A percentile compares a stretch with the other conserved stretches of the same genome.
These are phyloP conservation scores for Siniperca undulata DNA, from an alignment of 2,797 vertebrate species.

Conservation along the genomic window DNA sequence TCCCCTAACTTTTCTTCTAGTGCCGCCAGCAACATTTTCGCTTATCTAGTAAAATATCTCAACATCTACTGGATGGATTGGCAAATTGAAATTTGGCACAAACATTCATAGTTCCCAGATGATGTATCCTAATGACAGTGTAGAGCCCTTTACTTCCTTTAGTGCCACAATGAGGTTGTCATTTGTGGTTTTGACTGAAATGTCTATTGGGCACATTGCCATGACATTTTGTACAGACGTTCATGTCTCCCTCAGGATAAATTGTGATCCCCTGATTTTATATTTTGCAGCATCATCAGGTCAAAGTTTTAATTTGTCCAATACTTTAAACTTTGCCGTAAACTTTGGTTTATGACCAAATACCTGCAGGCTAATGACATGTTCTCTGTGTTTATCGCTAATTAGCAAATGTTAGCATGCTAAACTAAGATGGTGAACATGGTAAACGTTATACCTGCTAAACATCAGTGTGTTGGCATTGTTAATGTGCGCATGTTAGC, in stretches of 20 bases:
- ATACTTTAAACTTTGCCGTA: neutral
- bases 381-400: neutral
- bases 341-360: neutral
- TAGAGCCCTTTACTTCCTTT: no score
- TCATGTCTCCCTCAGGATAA: neutral
- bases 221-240: no score
- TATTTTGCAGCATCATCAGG: neutral
- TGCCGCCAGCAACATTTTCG: no score
- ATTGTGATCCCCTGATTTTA: neutral
- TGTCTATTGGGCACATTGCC: no score
- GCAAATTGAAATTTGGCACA: neutral
- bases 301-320: neutral
- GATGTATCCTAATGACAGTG: neutral
- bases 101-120: neutral
- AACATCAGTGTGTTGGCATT: neutral
- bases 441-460: neutral
- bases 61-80: neutral
- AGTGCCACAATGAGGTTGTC: no score
- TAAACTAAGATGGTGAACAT: neutral
- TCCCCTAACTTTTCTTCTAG: neutral
- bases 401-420: neutral
- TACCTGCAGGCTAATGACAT: neutral
- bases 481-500: neutral
- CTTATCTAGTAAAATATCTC: neutral
- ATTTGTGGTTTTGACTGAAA: no score